Percentiles rank a stretch among this genome's conserved stretches.
These are phyloP conservation scores for Bos javanicus DNA, from an alignment of 2,113 vertebrate species.

Conservation along the genomic window DNA sequence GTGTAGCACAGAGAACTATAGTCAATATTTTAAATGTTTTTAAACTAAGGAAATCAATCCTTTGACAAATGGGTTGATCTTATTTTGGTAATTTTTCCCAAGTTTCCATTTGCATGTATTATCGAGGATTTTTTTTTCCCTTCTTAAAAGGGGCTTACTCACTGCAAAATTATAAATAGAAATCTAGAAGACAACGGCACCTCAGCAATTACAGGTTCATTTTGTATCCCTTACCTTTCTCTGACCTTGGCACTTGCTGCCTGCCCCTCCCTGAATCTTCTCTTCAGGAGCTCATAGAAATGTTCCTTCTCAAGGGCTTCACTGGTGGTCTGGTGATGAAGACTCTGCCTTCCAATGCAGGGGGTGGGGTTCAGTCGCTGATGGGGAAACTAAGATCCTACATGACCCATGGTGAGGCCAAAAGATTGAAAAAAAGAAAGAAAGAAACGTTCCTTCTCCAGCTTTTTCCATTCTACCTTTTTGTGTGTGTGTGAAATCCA, in stretches of 20 bases:
- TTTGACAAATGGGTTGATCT: neutral
- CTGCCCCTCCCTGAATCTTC: neutral
- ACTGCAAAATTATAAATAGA: neutral
- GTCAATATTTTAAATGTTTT: neutral
- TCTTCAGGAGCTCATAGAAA: neutral
- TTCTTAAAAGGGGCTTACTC: neutral
- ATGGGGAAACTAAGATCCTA: neutral
- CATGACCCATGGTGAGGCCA: neutral
- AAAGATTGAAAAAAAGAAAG: neutral
- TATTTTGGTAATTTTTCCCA: neutral
- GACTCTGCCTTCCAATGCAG: neutral
- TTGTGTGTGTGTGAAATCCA: neutral
- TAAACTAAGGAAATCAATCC: neutral
- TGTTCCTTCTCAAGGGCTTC: neutral
- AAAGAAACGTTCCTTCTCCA: neutral
- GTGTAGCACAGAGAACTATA: neutral
- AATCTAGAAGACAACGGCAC: neutral
- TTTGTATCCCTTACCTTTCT: neutral
- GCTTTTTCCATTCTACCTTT: neutral
- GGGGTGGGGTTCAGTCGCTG: neutral
- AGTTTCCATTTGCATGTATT: neutral
- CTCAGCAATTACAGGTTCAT: neutral
- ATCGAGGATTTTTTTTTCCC: rapidly evolving
- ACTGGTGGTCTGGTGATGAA: neutral
- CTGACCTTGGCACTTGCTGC: neutral